Evolutionary conservation across 2,888 invertebrate species (phyloP).

Genomic region (Cremastobaeus sp.): DNA sequence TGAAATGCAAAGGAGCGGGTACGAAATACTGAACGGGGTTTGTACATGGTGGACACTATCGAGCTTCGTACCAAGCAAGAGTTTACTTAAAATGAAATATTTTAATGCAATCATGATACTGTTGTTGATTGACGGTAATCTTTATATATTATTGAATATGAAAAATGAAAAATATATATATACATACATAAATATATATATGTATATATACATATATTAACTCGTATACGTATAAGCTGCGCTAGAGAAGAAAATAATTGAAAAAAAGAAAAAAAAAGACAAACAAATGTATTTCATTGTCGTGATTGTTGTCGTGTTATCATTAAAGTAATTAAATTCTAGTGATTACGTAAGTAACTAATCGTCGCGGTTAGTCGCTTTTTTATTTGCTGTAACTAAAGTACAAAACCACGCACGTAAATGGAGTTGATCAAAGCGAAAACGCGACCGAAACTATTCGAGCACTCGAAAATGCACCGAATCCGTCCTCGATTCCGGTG

Average conservation of each 20-base stretch:
- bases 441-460: constrained; percentile 2
- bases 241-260: constrained; percentile 7
- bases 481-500: constrained; percentile 57
- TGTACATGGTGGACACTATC: constrained; percentile 34
- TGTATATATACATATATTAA: constrained; percentile 25
- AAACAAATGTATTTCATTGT: constrained; percentile 63
- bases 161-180: constrained; percentile 18
- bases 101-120: constrained; percentile 58
- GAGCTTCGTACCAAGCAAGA: constrained; percentile 46
- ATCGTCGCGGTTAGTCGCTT: constrained; percentile 37
- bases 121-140: constrained; percentile 54
- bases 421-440: constrained; percentile 7
- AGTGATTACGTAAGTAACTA: constrained; percentile 32
- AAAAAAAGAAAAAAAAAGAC: constrained; percentile 20
- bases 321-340: constrained; percentile 36
- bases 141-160: constrained; percentile 47
- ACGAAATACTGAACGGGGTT: constrained; percentile 38
- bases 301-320: constrained; percentile 66
- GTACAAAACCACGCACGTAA: constrained; percentile 43
- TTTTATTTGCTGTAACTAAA: constrained; percentile 39
- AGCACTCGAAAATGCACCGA: constrained; percentile 45
- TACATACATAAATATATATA: constrained; percentile 29
- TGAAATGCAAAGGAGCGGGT: constrained; percentile 6
- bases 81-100: constrained; percentile 48
- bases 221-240: constrained; percentile 26